A percentile compares a stretch with the other conserved stretches of the same genome.
These are phyloP conservation scores for Rhaphigaster nebulosa DNA, from an alignment of 2,888 invertebrate genomes.

Conservation along the genomic window DNA sequence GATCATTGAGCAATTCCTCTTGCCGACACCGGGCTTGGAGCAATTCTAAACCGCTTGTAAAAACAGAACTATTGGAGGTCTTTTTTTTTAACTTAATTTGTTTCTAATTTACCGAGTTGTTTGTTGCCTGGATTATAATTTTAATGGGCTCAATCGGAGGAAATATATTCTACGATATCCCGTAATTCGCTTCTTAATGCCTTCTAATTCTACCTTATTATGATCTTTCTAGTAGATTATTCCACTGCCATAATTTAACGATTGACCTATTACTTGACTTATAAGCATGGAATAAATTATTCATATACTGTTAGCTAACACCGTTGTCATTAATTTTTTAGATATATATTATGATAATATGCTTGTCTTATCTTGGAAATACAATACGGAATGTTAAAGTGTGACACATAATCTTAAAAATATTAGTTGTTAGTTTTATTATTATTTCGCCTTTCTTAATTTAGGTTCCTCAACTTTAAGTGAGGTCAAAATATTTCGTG, in stretches of 20 bases:
- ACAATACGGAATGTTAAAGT: not conserved
- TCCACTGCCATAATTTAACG: not conserved
- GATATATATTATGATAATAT: not conserved
- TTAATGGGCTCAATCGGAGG: not conserved
- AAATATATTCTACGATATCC: not conserved
- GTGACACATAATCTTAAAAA: not conserved
- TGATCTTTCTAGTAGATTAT: not conserved
- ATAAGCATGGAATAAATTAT: not conserved
- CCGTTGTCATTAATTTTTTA: not conserved
- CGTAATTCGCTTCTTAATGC: not conserved
- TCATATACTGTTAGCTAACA: not conserved
- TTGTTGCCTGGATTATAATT: not conserved
- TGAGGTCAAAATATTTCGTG: no score
- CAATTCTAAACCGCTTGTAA: not conserved
- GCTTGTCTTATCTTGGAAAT: not conserved
- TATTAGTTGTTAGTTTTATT: not conserved
- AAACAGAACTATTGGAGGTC: not conserved
- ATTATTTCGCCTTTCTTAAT: not conserved
- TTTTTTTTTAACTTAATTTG: not conserved
- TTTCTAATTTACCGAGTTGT: not conserved
- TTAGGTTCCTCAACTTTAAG: no score
- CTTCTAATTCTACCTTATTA: constrained; percentile 1
- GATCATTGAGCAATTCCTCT: constrained; percentile 37
- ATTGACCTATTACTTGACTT: constrained; percentile 8
- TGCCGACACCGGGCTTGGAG: not conserved